phyloP scores from a whole-genome alignment of 1,140 invertebrate genomes.

The Bombus impatiens region DNA sequence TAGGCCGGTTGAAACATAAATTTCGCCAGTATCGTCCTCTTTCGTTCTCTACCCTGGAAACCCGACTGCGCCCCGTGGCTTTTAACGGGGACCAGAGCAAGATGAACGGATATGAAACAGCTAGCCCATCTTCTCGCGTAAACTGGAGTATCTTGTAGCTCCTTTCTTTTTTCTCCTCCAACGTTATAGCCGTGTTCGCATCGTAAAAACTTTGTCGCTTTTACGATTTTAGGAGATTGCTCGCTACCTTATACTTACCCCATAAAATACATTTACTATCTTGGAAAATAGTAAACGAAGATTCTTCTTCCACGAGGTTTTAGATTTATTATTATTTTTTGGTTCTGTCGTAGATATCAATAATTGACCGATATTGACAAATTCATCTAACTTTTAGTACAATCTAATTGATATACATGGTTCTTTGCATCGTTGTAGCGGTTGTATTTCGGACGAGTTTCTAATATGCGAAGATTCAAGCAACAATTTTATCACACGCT shows the following conservation, averaged over 20 bases:
- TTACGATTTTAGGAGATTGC: not conserved
- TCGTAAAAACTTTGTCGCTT: constrained; percentile 16
- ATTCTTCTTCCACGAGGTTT: not conserved
- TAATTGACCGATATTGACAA: no score
- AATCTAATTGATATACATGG: no score
- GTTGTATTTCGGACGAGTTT: no score
- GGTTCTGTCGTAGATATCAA: not conserved
- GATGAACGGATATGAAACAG: constrained; percentile 20
- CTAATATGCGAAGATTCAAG: no score
- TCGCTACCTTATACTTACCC: not conserved
- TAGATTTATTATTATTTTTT: not conserved
- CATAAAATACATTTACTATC: not conserved
- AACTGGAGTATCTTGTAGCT: constrained; percentile 30
- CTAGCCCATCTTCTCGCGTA: constrained; percentile 20
- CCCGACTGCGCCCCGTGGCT: constrained; percentile 30
- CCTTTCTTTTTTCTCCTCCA: no score
- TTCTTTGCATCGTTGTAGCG: no score
- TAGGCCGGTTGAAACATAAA: constrained; percentile 50
- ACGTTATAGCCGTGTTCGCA: not conserved
- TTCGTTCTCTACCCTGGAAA: constrained; percentile 1
- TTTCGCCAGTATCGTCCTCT: constrained; percentile 47
- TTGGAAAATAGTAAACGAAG: not conserved
- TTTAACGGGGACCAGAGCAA: constrained; percentile 42
- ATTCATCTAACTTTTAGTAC: no score
- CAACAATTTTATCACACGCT: no score